Base-by-base conservation (phyloP, 2,113 vertebrate genomes). In the Catagonus wagneri region DNA sequence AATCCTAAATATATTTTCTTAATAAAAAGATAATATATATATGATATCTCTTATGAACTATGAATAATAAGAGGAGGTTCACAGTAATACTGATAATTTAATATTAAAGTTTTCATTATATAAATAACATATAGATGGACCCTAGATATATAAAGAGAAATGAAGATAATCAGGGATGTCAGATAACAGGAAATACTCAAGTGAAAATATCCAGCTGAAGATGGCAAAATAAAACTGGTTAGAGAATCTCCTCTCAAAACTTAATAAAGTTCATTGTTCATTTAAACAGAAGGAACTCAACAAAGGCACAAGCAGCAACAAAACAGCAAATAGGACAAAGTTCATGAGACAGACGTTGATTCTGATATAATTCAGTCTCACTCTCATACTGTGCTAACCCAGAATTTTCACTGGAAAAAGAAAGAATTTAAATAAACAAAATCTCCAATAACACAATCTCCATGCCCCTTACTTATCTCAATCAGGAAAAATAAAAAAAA, bases 1-100 rank as follows among this genome's bases (percentile, higher is more conserved):
- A 44, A 44, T 44, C 44, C 44, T 56, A 52, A 90, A 34, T 29
- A 1, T 69, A 92, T 52, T 89, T 91, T 54, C 78, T 79, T 72
- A 96, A 71, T 85, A 86, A 83, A 94, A 89, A 90, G 14, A 92
- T 86, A n/a, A n/a, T 81, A 96, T 56, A 54, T 87, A 44, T 66
- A 44, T 83, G 52, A 44, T 50, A 81, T 61, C 15, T 75, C 27
- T 72, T 92, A 65, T 91, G 17, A 81, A 27, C 32, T 89, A 56
- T 95, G 69, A 25, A 12, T 92, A 80, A 84, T 85, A 90, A 75
- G 19, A 75, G 8, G 76, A 84, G 1, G 23, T 13, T 86, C 87
- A 95, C 3, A 71, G 60, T 23, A 66, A 85, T 15, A 85, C 39
- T 85, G 7, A 60, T 36, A 56, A 76, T 60, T 95, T 93, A 63